Evolutionary conservation across 2,113 vertebrate genomes (phyloP).

Genomic region (Nanger granti): DNA sequence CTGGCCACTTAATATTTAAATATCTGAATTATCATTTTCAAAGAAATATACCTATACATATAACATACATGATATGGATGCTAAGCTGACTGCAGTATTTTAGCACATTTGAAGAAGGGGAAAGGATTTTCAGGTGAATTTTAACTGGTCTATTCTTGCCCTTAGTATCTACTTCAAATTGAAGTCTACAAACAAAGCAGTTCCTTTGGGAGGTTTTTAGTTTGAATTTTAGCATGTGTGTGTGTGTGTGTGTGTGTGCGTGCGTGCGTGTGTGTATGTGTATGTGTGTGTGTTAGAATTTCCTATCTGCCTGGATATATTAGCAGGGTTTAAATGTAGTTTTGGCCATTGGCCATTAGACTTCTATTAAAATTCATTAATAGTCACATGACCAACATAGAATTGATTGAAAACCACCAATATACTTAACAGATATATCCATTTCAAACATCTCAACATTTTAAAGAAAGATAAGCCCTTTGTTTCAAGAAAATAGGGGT

Average conservation of each 20-base stretch:
- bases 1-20: constrained; percentile 34
- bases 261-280: not conserved
- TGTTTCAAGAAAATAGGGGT: constrained; percentile 48
- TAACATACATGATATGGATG: constrained; percentile 41
- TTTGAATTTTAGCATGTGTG: constrained; percentile 64
- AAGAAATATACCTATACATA: constrained; percentile 37
- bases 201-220: constrained; percentile 81
- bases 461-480: constrained; percentile 40
- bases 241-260: not conserved
- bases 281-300: constrained; percentile 59
- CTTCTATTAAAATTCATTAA: constrained; percentile 75
- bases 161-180: constrained; percentile 86
- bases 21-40: constrained; percentile 54
- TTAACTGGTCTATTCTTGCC: constrained; percentile 78
- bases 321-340: constrained; percentile 80
- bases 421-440: constrained; percentile 50
- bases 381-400: constrained; percentile 64
- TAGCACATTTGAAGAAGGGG: constrained; percentile 74
- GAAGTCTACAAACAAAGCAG: constrained; percentile 83
- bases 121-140: constrained; percentile 75
- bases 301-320: constrained; percentile 78
- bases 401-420: constrained; percentile 51
- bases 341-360: constrained; percentile 75
- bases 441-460: constrained; percentile 59
- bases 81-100: constrained; percentile 60